Evolutionary conservation across 2,888 invertebrate genomes (phyloP).

Genomic region (Stenoptilia bipunctidactyla): DNA sequence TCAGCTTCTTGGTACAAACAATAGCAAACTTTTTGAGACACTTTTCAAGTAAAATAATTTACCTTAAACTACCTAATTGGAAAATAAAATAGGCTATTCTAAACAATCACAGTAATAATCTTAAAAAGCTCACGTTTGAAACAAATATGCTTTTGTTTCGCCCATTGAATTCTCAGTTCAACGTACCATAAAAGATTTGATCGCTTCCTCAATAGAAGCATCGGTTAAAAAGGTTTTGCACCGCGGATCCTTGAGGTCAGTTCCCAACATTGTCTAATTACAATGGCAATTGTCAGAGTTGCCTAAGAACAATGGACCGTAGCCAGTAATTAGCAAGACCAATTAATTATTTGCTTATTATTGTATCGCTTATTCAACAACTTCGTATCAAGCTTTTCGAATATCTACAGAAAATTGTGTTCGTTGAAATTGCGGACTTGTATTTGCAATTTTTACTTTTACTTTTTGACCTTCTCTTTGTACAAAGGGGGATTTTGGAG

Average conservation of each 20-base stretch:
- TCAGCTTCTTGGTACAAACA: too few relatives aligned
- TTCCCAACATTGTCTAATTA: conserved; percentile 64
- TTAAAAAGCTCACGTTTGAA: too few relatives aligned
- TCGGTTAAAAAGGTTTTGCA: conserved; percentile 34
- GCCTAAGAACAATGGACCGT: conserved; percentile 47
- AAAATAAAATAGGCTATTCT: neutral
- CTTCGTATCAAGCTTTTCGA: too few relatives aligned
- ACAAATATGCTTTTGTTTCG: conserved; percentile 2
- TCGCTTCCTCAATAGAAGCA: conserved; percentile 28
- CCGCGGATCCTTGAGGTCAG: conserved; percentile 52
- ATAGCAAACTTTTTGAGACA: too few relatives aligned
- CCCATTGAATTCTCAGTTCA: conserved; percentile 17
- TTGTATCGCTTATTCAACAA: too few relatives aligned
- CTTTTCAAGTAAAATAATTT: too few relatives aligned
- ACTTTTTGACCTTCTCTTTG: too few relatives aligned
- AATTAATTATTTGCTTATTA: conserved; percentile 56
- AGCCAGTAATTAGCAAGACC: conserved; percentile 55
- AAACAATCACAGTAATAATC: neutral
- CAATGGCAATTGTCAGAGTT: conserved; percentile 67
- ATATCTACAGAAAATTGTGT: too few relatives aligned
- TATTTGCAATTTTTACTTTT: too few relatives aligned
- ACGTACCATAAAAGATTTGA: conserved; percentile 25
- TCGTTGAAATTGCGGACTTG: too few relatives aligned
- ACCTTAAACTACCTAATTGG: conserved; percentile 1
- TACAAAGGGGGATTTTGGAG: too few relatives aligned